Evolutionary conservation across 2,888 invertebrate species (phyloP).

Genomic region (Polylopha cassiicola): DNA sequence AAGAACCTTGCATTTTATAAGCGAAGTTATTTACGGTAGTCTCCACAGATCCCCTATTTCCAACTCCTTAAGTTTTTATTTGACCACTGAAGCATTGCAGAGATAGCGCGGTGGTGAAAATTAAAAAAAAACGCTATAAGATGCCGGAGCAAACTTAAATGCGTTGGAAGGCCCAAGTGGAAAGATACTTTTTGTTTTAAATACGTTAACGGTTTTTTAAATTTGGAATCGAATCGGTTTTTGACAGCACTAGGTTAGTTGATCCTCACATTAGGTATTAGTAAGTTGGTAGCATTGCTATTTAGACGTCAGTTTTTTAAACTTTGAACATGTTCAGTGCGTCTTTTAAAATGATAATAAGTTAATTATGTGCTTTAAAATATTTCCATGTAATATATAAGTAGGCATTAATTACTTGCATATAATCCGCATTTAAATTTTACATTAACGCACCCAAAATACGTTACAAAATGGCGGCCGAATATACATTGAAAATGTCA

Average conservation of each 20-base stretch:
- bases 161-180: constrained; percentile 31
- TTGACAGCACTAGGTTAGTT: no score
- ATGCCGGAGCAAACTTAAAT: constrained; percentile 43
- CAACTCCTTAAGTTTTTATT: constrained; percentile 76
- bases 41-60: constrained; percentile 41
- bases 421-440: no score
- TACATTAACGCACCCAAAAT: constrained; percentile 5
- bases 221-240: no score
- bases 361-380: no score
- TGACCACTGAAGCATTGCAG: constrained; percentile 77
- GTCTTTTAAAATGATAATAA: no score
- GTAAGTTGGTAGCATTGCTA: no score
- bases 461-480: constrained; percentile 59
- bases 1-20: no score
- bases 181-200: constrained; percentile 35
- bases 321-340: constrained; percentile 1
- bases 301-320: constrained; percentile 4
- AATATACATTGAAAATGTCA: constrained; percentile 63
- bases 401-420: no score
- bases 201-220: constrained; percentile 16
- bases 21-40: constrained; percentile 6
- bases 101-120: constrained; percentile 75
- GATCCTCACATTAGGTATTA: no score
- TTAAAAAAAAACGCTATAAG: constrained; percentile 64
- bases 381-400: no score